Evolutionary conservation across 2,888 invertebrate genomes (phyloP).

Genomic region (Perizoma flavofasciatum): DNA sequence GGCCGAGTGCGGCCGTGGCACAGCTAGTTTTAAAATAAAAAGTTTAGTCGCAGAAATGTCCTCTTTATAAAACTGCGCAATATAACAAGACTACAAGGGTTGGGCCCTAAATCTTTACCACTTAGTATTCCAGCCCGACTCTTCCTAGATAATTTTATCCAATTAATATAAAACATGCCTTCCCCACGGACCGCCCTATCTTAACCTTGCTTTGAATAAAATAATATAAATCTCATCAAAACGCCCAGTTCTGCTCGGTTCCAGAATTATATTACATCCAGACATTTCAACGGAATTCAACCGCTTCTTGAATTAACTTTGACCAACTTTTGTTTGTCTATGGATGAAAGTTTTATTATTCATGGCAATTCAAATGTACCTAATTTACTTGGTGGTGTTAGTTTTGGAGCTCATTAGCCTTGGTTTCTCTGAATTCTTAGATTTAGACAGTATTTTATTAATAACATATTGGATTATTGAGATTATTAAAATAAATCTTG

Average conservation of each 20-base stretch:
- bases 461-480: no score
- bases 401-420: conserved; percentile 11
- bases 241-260: conserved; percentile 7
- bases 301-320: conserved; percentile 22
- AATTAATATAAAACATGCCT: conserved; percentile 36
- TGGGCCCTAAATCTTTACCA: conserved; percentile 22
- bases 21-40: no score
- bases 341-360: conserved; percentile 25
- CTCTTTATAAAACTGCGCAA: background rate
- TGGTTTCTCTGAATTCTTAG: conserved; percentile 13
- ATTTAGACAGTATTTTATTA: no score
- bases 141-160: conserved; percentile 35
- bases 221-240: conserved; percentile 11
- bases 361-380: conserved; percentile 21
- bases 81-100: conserved; percentile 5
- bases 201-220: conserved; percentile 26
- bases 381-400: conserved; percentile 25
- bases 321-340: conserved; percentile 27
- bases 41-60: no score
- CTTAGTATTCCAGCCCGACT: conserved; percentile 32
- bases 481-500: no score
- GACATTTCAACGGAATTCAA: conserved; percentile 17
- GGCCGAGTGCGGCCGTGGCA: no score
- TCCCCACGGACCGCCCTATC: conserved; percentile 15
- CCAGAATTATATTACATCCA: conserved; percentile 5